Conservation (phyloP, 2,888 invertebrate genomes). For the Charanyca ferruginea region DNA sequence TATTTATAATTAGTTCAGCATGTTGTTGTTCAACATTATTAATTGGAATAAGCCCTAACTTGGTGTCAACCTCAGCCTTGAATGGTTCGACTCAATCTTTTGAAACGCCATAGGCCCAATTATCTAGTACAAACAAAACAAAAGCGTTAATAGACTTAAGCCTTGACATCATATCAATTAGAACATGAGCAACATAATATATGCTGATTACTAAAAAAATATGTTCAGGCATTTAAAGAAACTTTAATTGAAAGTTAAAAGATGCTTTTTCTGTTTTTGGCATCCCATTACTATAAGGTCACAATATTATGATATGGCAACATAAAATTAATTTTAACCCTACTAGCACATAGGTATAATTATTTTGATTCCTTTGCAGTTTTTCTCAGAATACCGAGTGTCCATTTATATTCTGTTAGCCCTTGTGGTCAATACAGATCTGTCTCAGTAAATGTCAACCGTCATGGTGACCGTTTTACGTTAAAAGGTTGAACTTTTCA, state of each 20-base stretch:
- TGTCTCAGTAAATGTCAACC: slow-evolving; percentile 65
- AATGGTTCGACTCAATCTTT: slow-evolving; percentile 35
- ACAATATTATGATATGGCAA: slow-evolving; percentile 43
- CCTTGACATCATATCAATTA: slow-evolving; percentile 52
- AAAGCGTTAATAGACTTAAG: slow-evolving; percentile 26
- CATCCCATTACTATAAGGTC: slow-evolving; percentile 40
- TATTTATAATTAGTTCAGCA: slow-evolving; percentile 26
- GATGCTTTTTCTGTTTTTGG: slow-evolving; percentile 32
- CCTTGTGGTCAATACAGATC: slow-evolving; percentile 64
- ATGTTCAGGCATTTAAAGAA: slow-evolving; percentile 13
- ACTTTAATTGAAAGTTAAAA: slow-evolving; percentile 8
- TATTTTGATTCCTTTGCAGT: slow-evolving; percentile 57
- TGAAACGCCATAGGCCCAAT: slow-evolving; percentile 42
- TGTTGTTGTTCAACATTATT: slow-evolving; percentile 34
- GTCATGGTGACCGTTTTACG: slow-evolving; percentile 60
- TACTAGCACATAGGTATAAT: slow-evolving; percentile 60
- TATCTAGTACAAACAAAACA: slow-evolving; percentile 40
- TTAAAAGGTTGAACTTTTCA: slow-evolving; percentile 53
- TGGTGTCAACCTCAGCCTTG: slow-evolving; percentile 44
- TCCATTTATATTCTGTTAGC: slow-evolving; percentile 59
- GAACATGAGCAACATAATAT: slow-evolving; percentile 29
- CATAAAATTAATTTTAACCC: slow-evolving; percentile 57
- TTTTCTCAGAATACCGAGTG: slow-evolving; percentile 61
- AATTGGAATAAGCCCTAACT: slow-evolving; percentile 38
- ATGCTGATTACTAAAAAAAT: slow-evolving; percentile 18